Evolutionary conservation across 2,113 vertebrate genomes (phyloP).

Genomic region (Xiphophorus hellerii): DNA sequence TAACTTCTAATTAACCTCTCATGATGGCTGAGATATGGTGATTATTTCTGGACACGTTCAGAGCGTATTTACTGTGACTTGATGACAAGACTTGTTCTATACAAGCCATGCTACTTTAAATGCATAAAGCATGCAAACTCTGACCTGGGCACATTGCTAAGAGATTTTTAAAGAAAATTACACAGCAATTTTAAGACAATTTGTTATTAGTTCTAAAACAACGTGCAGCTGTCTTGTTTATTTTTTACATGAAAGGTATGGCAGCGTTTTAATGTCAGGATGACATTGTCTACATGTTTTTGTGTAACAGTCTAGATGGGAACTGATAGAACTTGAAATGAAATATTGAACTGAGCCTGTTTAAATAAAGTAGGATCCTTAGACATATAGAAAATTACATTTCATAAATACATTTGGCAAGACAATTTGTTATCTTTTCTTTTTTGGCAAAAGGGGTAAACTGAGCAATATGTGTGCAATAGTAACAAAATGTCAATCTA

Average conservation of each 20-base stretch:
- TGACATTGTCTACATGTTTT: slow-evolving; percentile 52
- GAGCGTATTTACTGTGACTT: slow-evolving; percentile 56
- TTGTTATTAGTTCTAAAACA: slow-evolving; percentile 43
- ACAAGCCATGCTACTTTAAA: slow-evolving; percentile 70
- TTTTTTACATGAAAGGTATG: slow-evolving; percentile 46
- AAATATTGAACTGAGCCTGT: slow-evolving; percentile 59
- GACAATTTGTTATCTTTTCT: slow-evolving; percentile 57
- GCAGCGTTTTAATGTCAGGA: slow-evolving; percentile 61
- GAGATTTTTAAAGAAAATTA: slow-evolving; percentile 48
- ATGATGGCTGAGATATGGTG: neutral
- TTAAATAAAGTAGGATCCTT: slow-evolving; percentile 71
- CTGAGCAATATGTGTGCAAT: slow-evolving; percentile 68
- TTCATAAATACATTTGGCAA: slow-evolving; percentile 80
- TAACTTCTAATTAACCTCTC: slow-evolving; percentile 12
- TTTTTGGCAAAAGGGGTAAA: slow-evolving; percentile 65
- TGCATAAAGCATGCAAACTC: slow-evolving; percentile 61
- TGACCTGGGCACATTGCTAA: slow-evolving; percentile 57
- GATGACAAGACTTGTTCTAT: slow-evolving; percentile 50
- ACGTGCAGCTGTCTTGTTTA: slow-evolving; percentile 26
- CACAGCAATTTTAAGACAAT: slow-evolving; percentile 50
- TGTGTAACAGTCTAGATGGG: slow-evolving; percentile 64
- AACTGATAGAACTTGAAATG: slow-evolving; percentile 41
- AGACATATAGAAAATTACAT: slow-evolving; percentile 74
- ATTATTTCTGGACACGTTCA: slow-evolving; percentile 34
- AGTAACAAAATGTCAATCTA: slow-evolving; percentile 64